Base-by-base conservation (phyloP, 2,888 invertebrate genomes). In the Pedicia rivosa region DNA sequence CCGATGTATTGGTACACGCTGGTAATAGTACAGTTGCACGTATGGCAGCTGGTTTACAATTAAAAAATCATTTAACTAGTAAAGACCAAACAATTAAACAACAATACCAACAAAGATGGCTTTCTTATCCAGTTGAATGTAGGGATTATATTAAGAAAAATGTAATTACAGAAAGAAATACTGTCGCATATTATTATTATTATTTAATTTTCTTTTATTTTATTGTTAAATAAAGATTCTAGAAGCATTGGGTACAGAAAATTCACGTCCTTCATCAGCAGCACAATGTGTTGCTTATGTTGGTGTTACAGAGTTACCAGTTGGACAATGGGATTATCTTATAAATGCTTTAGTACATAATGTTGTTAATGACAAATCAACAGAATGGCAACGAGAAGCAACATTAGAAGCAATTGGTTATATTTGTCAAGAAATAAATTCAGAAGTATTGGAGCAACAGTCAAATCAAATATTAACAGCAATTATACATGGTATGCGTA, bases 201-300 rank as follows among this genome's bases (percentile, higher is more conserved):
- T n/a, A n/a, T 5, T 29, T 26, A 17, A 35, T 31, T 35, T 22
- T n/a, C n/a, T 39, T 31, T 37, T 22, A 31, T 38, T 36, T 26
- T 43, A 43, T 40, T 38, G 41, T 22, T 45, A 24, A 10, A 60
- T 62, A 16, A 54, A 92, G 92, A 88, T 94, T 51, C 65, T 98
- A 51, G 74, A 75, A 48, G 83, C 97, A 9, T 71, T 99, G 49
- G 97, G 98, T 41, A 97, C 98, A 42, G 98, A 99, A 67, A 83
- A 78, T 43, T 81, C 78, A 44, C 68, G 97, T 44, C 98, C 97
- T 3, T 94, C 94, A 50, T 90, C 92, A 36, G 97, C 97, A 6
- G 97, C 98, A 2, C 98, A 98, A 62, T 99, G 98, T 66, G 94
- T 99, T 31, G 97, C 98, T 2, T 92, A 92, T 59, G 90, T 99